Percentiles rank a stretch among this genome's conserved stretches.
Conservation (phyloP, 2,113 vertebrate genomes). For the Grantiella picta region DNA sequence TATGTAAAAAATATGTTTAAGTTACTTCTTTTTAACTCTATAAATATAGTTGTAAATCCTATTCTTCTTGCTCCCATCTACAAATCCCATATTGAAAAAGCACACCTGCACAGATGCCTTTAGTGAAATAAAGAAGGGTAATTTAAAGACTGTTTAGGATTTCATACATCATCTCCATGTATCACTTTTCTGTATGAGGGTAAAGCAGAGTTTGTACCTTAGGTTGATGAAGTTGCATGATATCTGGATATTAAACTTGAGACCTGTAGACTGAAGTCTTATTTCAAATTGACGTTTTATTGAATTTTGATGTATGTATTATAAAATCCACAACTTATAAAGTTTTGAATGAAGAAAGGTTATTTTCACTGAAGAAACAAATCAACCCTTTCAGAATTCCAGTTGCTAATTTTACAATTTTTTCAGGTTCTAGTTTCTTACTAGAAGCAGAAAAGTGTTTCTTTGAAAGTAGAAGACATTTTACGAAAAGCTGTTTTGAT, state of each 20-base stretch:
- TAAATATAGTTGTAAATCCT: not conserved
- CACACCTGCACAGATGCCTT: not conserved
- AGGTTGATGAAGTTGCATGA: not conserved
- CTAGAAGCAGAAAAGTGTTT: not conserved
- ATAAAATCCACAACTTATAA: not conserved
- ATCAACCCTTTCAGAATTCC: not conserved
- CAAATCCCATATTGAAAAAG: not conserved
- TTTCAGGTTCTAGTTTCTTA: not conserved
- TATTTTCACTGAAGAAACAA: not conserved
- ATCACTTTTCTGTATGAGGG: not conserved
- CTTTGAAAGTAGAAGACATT: not conserved
- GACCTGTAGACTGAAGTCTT: not conserved
- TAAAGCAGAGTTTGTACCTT: not conserved
- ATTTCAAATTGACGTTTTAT: not conserved
- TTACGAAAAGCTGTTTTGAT: not conserved
- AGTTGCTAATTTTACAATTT: not conserved
- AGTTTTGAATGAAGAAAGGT: not conserved
- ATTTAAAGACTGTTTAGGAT: not conserved
- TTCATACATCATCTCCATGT: not conserved
- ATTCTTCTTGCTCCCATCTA: not conserved
- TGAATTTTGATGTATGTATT: not conserved
- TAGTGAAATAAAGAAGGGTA: not conserved
- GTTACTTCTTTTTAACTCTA: not conserved
- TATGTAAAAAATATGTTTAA: not conserved
- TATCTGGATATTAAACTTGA: not conserved